Conservation (phyloP, 2,888 invertebrate genomes). For the Drosophila infuscata region DNA sequence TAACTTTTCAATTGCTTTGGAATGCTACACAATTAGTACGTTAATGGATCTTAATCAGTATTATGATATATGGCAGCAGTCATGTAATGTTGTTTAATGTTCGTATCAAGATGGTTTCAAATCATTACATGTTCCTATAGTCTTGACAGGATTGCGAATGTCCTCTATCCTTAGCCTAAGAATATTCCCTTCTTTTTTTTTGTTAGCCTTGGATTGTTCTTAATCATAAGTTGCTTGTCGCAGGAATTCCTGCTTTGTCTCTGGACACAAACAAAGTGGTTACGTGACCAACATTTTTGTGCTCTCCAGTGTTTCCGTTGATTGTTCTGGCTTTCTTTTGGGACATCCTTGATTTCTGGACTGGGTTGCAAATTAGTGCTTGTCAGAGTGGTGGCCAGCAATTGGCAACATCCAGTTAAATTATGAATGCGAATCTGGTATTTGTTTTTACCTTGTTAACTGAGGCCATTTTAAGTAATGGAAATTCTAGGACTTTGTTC, state of each 20-base stretch:
- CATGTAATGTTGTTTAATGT: background rate
- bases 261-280: constrained; percentile 36
- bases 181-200: background rate
- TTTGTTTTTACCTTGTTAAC: constrained; percentile 13
- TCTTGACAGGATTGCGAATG: background rate
- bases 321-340: constrained; percentile 32
- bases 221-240: constrained; percentile 45
- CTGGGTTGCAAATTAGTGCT: constrained; percentile 49
- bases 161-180: background rate
- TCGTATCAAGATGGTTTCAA: background rate
- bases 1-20: background rate
- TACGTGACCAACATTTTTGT: constrained; percentile 73
- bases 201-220: constrained; percentile 15
- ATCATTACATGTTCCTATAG: background rate
- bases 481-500: constrained; percentile 10
- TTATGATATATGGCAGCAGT: background rate
- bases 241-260: constrained; percentile 27
- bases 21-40: background rate
- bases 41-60: background rate
- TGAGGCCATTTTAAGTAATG: constrained; percentile 7
- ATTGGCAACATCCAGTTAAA: constrained; percentile 28
- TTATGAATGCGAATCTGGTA: constrained; percentile 52
- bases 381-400: constrained; percentile 36
- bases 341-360: constrained; percentile 15
- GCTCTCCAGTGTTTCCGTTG: constrained; percentile 35